Evolutionary conservation across 1,140 invertebrate genomes (phyloP).

Genomic region (Spodoptera litura): DNA sequence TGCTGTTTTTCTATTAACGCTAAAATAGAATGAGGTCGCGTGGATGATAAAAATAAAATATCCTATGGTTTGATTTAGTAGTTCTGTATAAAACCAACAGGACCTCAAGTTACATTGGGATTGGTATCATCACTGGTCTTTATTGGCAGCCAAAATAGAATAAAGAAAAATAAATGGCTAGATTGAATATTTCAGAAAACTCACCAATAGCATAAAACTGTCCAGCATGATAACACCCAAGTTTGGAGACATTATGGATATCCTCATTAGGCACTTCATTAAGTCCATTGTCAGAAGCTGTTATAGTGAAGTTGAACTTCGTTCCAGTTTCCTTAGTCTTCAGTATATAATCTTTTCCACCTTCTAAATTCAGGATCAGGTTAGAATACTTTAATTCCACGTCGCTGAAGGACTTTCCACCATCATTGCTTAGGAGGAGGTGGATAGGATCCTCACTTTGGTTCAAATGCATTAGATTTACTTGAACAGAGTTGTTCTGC

Average conservation of each 20-base stretch:
- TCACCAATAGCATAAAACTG: conserved; percentile 81
- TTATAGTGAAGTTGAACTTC: conserved; percentile 82
- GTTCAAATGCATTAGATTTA: conserved; percentile 77
- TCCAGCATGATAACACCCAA: conserved; percentile 79
- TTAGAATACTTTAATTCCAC: conserved; percentile 78
- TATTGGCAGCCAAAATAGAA: no score
- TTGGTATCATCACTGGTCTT: no score
- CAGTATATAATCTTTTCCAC: conserved; percentile 80
- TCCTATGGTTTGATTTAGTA: no score
- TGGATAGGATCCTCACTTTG: conserved; percentile 76
- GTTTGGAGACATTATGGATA: conserved; percentile 60
- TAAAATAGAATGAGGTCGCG: no score
- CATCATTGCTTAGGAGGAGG: conserved; percentile 77
- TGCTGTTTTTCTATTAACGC: no score
- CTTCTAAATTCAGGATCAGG: conserved; percentile 76
- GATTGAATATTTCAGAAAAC: conserved; percentile 41
- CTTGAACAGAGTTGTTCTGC: conserved; percentile 82
- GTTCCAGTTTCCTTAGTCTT: conserved; percentile 83
- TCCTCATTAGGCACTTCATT: conserved; percentile 71
- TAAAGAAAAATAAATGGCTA: no score
- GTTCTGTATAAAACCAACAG: no score
- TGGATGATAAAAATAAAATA: no score
- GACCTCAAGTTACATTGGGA: no score
- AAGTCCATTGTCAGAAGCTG: conserved; percentile 61
- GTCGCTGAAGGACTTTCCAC: conserved; percentile 74